Base-by-base conservation (phyloP, 2,888 invertebrate species). In the Drosophila paranaensis region DNA sequence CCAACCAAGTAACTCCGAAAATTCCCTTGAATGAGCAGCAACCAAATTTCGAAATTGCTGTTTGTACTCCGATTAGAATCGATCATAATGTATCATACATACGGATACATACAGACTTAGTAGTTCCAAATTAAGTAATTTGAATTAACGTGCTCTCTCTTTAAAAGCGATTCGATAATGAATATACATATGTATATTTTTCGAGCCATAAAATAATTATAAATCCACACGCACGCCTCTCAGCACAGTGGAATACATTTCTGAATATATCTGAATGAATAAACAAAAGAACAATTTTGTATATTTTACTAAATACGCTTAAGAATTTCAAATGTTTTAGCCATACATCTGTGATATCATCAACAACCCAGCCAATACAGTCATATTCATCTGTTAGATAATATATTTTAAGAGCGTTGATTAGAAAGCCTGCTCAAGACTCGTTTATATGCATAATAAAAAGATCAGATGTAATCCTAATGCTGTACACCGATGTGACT, bases 1-100 rank as follows among this genome's bases (percentile, higher is more conserved):
- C 9, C 53, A 20, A 57, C 30, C 62, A 78, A 76, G 65, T 33
- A 71, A 54, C 43, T 20, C 2, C 42, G 40, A 30, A 27, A n/a
- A 45, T 20, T 27, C 40, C 39, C 42, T 48, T 25, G 35, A 55
- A 42, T 25, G 42, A 11, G 9, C 2, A 13, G 33, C 20, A n/a
- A 8, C 6, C 1, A 56, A 20, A 4, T 14, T 11, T 10, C 4
- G 20, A 33, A 37, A 30, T 11, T 20, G 5, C 14, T 20, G 5
- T 10, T n/a, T 9, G 46, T 8, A 30, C n/a, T 3, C 20, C n/a
- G 33, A 20, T 11, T 43, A n/a, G 10, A 3, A 27, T 53, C 6
- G 25, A 16, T 8, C 14, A 8, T n/a, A 27, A 8, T 55, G 30
- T 16, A 33, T 33, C 11, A 0, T 6, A n/a, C n/a, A n/a, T n/a